Base-by-base conservation (phyloP, 2,888 invertebrate genomes). In the Caenorhabditis sinica region DNA sequence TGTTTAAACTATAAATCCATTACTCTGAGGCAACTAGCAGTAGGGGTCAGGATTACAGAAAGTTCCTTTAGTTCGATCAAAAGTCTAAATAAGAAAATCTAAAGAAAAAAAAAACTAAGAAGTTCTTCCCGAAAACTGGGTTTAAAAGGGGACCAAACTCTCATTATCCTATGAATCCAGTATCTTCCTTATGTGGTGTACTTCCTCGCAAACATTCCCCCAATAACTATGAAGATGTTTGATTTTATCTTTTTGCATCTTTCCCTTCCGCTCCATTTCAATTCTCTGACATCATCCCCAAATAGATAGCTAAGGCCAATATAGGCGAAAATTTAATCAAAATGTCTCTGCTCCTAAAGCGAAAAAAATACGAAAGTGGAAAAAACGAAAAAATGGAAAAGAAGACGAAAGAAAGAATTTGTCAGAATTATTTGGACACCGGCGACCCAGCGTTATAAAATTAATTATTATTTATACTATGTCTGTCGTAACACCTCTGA, bases 291-390 rank as follows among this genome's bases (percentile, higher is more conserved):
- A 56, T 69, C 69, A 69, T 51, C 56, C 15, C 23, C 36, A 49
- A 53, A 68, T 33, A 68, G 33, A 33, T 33, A n/a, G 33, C 13
- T 9, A 36, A 25, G 28, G 56, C 51, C n/a, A 51, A 40, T 36
- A 40, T 20, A 63, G 49, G 28, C 51, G 63, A 63, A 74, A 74
- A 74, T 61, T 73, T 60, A 73, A 61, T 60, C 73, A 73, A 73
- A 73, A 60, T 73, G 49, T 20, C 43, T 73, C 33, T 36, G 56
- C 58, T 72, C 60, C 28, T 53, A 25, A 36, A 60, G 30, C 60
- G 23, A 20, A 8, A 13, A 36, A 33, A 56, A 23, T 23, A 15
- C 25, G 40, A 58, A 58, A 53, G 30, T 53, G 11, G 51, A 56
- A 71, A n/a, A 40, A 71, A 25, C 15, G 49, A 51, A 33, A 20